These are phyloP conservation scores for Nannospalax galili DNA, from an alignment of 2,113 vertebrate species.

Conservation along the genomic window DNA sequence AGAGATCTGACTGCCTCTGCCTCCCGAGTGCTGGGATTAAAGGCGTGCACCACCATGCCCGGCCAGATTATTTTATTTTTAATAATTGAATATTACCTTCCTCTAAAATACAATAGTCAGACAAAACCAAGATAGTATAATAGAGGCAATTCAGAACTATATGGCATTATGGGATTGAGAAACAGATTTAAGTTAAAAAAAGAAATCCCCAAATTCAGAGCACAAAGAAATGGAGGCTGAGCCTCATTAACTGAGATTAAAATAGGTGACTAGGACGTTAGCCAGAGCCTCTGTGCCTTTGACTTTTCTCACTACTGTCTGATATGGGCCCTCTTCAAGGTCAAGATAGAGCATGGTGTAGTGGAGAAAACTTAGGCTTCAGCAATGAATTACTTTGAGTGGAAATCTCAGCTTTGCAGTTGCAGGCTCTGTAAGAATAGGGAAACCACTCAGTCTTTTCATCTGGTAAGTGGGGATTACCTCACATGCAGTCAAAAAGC, in stretches of 20 bases:
- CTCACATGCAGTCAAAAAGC: background rate
- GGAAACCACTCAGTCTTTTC: background rate
- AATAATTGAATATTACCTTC: background rate
- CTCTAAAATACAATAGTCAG: slow-evolving; percentile 24
- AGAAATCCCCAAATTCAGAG: background rate
- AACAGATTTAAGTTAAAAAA: background rate
- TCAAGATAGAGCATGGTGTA: background rate
- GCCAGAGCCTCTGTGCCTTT: background rate
- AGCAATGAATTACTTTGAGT: background rate
- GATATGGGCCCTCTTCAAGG: background rate
- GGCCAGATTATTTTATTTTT: slow-evolving; percentile 38
- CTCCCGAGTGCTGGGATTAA: too few species aligned
- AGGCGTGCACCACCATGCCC: too few species aligned
- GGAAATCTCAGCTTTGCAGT: background rate
- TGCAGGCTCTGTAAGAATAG: background rate
- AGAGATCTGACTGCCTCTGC: too few species aligned
- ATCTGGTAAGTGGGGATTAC: background rate
- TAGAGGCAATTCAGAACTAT: background rate
- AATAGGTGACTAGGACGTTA: background rate
- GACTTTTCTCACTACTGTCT: background rate
- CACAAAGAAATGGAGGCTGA: background rate
- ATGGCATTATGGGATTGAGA: background rate
- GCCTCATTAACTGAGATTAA: background rate
- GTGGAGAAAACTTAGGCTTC: background rate
- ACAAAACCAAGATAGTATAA: background rate